Evolutionary conservation across 2,113 vertebrate genomes (phyloP), one percentile per base, ranked within the genome.

Genomic region (Aphelocoma coerulescens): DNA sequence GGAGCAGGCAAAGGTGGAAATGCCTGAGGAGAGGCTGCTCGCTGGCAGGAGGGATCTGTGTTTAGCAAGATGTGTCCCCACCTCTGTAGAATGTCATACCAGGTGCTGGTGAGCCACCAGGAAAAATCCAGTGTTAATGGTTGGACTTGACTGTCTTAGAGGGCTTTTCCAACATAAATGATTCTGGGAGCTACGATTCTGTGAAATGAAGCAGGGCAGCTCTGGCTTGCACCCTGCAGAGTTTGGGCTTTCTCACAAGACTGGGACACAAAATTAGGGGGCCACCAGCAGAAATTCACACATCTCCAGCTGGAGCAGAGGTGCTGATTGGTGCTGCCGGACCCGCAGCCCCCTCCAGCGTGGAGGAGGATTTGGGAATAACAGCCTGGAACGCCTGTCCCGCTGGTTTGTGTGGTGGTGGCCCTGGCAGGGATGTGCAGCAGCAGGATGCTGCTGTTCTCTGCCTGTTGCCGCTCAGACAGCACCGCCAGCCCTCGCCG

Each of bases 321-420:
- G 6, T 5, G 30, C 33, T 16, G 44, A 6, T 65, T 59, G 11
- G 11, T 43, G 16, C 59, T 5, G 1, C 18, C 16, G 39, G 14
- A 19, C 11, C 28, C 8, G 0, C 8, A 9, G 20, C 3, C 11
- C 43, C 17, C 35, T 69, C 51, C n/a, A 21, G 20, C 10, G 3
- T 0, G n/a, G 39, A 49, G 39, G 32, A 62, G 33, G 10, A n/a
- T 54, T 33, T 65, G 66, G 61, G 54, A 72, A 33, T 4, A 10
- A 1, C 0, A 52, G 11, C 35, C 58, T 41, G 46, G 37, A 6
- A 13, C 2, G 43, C 23, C 1, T 2, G 1, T 72, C 27, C 13
- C 5, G 6, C 23, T 15, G 51, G 26, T 65, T 37, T 8, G 39
- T 3, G 39, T 2, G 62, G 61, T 4, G 21, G 52, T 37, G 78